Evolutionary conservation across 2,888 invertebrate species (phyloP), one percentile per base, ranked within the genome.

Genomic region (Lepidochrysops patricia): DNA sequence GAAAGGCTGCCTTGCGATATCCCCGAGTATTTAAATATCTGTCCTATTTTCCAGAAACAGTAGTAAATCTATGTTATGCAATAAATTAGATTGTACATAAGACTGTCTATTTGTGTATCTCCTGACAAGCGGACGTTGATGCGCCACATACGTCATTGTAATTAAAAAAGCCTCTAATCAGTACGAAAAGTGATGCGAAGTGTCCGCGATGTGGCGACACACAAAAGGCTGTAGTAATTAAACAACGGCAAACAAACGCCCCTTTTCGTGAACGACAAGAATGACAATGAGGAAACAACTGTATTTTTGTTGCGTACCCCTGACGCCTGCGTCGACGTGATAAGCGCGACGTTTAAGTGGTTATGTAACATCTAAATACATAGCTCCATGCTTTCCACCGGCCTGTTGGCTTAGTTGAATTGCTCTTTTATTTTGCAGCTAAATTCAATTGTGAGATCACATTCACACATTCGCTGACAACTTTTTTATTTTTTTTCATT

Each of bases 251-350:
- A 66, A 77, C 73, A 77, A 76, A 75, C 76, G 73, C 72, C 75
- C 77, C 80, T 79, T 76, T 68, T 70, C 63, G 63, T 62, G 72
- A 72, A 74, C 74, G 68, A 72, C 75, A 73, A 73, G 64, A 67
- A 67, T 65, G 63, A 80, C 82, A 82, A 79, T 76, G 73, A 75
- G 72, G 74, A 72, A 77, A 81, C 84, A 82, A 82, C 76, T 75
- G 79, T 84, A 83, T 85, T 85, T 85, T 85, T 83, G 84, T 82
- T 75, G 80, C 72, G 71, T 74, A 74, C 79, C 80, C 76, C 78
- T 76, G 70, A 69, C 73, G 83, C 76, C 84, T 86, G 86, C 72
- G 69, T 69, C 71, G 73, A 62, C 56, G 71, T 74, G 86, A 86
- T 86, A 86, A 86, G 79, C 65, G 65, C 62, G 61, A 26, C 48